phyloP scores from a whole-genome alignment of 1,140 invertebrate species.

The Lethrus apterus region DNA sequence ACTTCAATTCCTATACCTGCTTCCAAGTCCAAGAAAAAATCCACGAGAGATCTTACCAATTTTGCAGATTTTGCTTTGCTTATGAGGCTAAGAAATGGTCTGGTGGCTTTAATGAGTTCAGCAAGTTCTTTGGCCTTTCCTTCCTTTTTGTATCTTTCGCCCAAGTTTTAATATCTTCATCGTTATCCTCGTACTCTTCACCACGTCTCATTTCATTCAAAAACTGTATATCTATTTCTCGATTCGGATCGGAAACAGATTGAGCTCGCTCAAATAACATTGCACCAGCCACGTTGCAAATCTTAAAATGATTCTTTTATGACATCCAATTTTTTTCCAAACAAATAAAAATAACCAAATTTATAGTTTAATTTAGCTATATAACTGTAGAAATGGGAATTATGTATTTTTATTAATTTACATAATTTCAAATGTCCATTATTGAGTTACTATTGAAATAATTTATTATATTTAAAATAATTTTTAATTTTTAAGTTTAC shows the following conservation, averaged over 20 bases:
- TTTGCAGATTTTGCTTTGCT: slow-evolving; percentile 99
- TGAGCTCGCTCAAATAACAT: slow-evolving; percentile 77
- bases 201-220: slow-evolving; percentile 65
- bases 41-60: slow-evolving; percentile 90
- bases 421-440: no score
- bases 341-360: no score
- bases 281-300: slow-evolving; percentile 68
- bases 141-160: slow-evolving; percentile 83
- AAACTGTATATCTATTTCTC: slow-evolving; percentile 61
- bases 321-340: no score
- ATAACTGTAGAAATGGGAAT: no score
- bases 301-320: slow-evolving; percentile 38
- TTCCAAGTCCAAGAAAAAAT: slow-evolving; percentile 96
- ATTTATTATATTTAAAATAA: no score
- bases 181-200: slow-evolving; percentile 62
- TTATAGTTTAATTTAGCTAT: no score
- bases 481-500: no score
- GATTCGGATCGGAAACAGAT: slow-evolving; percentile 57
- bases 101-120: slow-evolving; percentile 84
- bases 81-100: slow-evolving; percentile 88
- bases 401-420: no score
- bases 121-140: slow-evolving; percentile 90
- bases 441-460: no score
- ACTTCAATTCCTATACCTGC: slow-evolving; percentile 87
- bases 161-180: slow-evolving; percentile 86